phyloP scores from a whole-genome alignment of 2,888 invertebrate species.

The Pheosia tremula region DNA sequence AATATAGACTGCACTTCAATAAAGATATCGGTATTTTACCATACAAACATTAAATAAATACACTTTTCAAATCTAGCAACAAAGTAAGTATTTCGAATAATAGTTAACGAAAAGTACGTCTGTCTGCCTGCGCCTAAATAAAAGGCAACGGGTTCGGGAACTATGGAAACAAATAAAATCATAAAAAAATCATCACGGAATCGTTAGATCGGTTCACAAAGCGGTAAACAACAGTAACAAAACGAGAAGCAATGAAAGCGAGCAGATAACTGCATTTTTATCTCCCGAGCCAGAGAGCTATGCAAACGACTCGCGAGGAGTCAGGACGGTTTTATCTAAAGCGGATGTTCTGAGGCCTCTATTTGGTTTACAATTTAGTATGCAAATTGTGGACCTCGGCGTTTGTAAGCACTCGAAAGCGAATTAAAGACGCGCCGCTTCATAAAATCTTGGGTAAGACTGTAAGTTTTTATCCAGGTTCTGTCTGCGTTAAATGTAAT shows the following conservation, averaged over 20 bases:
- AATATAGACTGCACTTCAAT: too few relatives aligned
- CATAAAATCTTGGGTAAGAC: constrained; percentile 53
- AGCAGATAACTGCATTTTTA: constrained; percentile 61
- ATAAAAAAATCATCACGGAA: background rate
- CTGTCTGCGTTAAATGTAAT: background rate
- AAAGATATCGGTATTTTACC: too few relatives aligned
- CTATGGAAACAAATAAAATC: too few relatives aligned
- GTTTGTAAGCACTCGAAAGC: constrained; percentile 61
- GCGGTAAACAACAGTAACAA: constrained; percentile 23
- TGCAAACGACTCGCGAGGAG: constrained; percentile 60
- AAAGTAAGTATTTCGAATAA: too few relatives aligned
- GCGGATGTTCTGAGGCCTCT: constrained; percentile 58
- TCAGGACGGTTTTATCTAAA: constrained; percentile 53
- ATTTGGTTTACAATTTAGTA: constrained; percentile 73
- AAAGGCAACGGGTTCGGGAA: too few relatives aligned
- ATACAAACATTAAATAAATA: too few relatives aligned
- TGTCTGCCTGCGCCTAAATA: too few relatives aligned
- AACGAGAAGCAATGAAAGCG: constrained; percentile 41
- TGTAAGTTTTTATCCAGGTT: constrained; percentile 35
- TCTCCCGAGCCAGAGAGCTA: constrained; percentile 48
- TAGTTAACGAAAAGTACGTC: too few relatives aligned
- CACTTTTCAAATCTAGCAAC: too few relatives aligned
- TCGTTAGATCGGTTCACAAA: constrained; percentile 33
- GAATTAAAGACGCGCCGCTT: constrained; percentile 60
- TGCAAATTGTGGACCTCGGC: constrained; percentile 66